Percentiles rank a stretch among this genome's conserved stretches.
Conservation (phyloP, 1,140 invertebrate species). For the Lycorma delicatula region DNA sequence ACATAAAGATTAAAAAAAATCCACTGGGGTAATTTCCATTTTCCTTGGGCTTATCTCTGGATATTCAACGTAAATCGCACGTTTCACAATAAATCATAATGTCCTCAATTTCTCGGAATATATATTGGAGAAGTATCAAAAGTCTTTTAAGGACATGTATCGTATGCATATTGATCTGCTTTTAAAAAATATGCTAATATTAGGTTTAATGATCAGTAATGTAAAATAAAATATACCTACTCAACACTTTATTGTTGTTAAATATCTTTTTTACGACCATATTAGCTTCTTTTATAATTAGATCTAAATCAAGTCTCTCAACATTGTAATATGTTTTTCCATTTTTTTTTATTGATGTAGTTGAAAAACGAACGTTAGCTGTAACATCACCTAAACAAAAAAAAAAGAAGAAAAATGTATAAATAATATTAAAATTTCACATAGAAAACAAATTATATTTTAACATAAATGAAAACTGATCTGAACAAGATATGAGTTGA, state of each 20-base stretch:
- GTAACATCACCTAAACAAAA: no score
- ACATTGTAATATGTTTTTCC: slow-evolving; percentile 50
- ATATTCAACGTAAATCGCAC: neutral
- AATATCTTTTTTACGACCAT: slow-evolving; percentile 59
- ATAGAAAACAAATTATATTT: no score
- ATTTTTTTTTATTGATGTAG: no score
- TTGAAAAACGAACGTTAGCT: no score
- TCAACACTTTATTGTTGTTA: slow-evolving; percentile 59
- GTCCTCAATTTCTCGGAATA: neutral
- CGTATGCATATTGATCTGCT: no score
- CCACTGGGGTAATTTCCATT: no score
- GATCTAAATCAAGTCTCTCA: slow-evolving; percentile 50
- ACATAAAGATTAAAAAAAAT: no score
- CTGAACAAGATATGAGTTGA: no score
- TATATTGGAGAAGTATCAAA: neutral
- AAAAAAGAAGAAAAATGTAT: no score
- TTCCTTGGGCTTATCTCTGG: no score
- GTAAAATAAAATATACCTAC: slow-evolving; percentile 44
- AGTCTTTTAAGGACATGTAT: neutral
- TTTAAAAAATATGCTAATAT: neutral
- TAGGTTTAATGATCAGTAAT: neutral
- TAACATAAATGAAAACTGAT: no score
- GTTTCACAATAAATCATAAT: neutral
- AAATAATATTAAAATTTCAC: no score
- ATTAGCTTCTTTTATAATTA: slow-evolving; percentile 51